Evolutionary conservation across 2,113 vertebrate genomes (phyloP).

Genomic region (Thryonomys swinderianus): DNA sequence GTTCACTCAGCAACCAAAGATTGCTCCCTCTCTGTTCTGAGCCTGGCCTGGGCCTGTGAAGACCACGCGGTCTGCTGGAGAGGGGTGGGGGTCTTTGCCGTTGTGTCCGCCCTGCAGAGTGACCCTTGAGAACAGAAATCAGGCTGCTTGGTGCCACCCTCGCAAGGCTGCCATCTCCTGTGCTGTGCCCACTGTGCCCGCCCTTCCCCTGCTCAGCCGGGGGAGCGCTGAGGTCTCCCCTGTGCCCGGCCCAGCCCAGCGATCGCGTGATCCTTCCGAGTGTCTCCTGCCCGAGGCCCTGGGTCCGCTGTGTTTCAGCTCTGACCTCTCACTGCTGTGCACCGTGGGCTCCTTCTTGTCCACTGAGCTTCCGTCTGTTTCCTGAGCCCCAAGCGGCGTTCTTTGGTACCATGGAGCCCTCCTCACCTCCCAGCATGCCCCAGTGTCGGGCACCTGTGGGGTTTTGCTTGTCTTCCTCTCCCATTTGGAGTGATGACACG

Average conservation of each 20-base stretch:
- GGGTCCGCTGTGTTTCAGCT: not conserved
- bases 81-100: not conserved
- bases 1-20: constrained; percentile 5
- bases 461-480: not conserved
- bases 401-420: not conserved
- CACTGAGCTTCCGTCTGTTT: not conserved
- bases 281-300: too few relatives aligned
- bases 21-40: not conserved
- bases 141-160: not conserved
- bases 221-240: too few relatives aligned
- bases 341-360: not conserved
- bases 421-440: too few relatives aligned
- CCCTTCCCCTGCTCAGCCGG: too few relatives aligned
- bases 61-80: not conserved
- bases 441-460: not conserved
- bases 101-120: not conserved
- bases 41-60: not conserved
- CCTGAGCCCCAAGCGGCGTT: not conserved
- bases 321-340: not conserved
- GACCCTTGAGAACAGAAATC: not conserved
- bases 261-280: too few relatives aligned
- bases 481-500: not conserved
- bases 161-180: not conserved
- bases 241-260: too few relatives aligned
- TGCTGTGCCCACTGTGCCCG: not conserved